Percentiles rank a stretch among this genome's conserved stretches.
phyloP scores from a whole-genome alignment of 2,888 invertebrate genomes.

The Pyrochroa serraticornis region DNA sequence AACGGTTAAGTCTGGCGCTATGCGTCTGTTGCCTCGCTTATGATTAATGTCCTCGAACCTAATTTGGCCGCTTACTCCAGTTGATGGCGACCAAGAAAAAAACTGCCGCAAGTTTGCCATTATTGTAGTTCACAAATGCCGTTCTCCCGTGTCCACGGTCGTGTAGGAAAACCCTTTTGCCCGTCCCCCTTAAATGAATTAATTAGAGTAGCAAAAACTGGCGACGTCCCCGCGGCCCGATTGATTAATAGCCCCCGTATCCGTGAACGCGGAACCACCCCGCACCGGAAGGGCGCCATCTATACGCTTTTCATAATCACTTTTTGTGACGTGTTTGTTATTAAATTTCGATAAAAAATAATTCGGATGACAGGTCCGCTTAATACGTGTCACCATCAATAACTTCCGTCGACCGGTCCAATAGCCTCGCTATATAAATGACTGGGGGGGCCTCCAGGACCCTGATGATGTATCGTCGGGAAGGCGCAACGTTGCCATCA shows the following conservation, averaged over 20 bases:
- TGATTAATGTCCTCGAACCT: too few species aligned
- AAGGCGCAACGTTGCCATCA: conserved; percentile 29
- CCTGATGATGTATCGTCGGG: conserved; percentile 41
- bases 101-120: neutral
- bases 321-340: conserved; percentile 49
- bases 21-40: too few species aligned
- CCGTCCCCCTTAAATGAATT: conserved; percentile 10
- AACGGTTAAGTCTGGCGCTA: too few species aligned
- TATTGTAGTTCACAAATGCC: conserved; percentile 4
- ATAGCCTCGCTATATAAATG: conserved; percentile 40
- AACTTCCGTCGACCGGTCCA: conserved; percentile 48
- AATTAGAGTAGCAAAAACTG: conserved; percentile 9
- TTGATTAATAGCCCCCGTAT: conserved; percentile 5
- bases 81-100: conserved; percentile 1
- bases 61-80: neutral
- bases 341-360: conserved; percentile 53
- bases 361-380: conserved; percentile 52
- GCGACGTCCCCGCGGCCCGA: neutral
- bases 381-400: conserved; percentile 57
- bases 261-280: neutral
- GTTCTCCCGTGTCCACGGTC: neutral
- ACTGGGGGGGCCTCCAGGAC: conserved; percentile 27
- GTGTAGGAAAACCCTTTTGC: neutral
- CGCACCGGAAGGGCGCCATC: conserved; percentile 8
- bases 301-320: conserved; percentile 40